A percentile compares a stretch with the other conserved stretches of the same genome.
phyloP scores from a whole-genome alignment of 2,888 invertebrate species.

The Glaucopsyche alexis region DNA sequence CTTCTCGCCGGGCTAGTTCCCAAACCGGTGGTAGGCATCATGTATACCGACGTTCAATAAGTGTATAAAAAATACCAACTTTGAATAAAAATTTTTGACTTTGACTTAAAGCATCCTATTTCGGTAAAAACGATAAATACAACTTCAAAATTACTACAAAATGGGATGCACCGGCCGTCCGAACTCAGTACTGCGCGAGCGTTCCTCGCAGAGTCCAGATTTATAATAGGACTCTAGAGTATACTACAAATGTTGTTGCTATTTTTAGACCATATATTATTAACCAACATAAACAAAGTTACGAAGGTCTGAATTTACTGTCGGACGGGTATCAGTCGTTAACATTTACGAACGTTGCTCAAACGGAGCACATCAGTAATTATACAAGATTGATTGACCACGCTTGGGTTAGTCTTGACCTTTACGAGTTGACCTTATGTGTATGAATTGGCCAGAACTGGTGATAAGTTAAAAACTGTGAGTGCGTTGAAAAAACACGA shows the following conservation, averaged over 20 bases:
- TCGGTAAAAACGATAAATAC: too few species aligned
- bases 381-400: slow-evolving; percentile 36
- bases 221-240: too few species aligned
- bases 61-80: too few species aligned
- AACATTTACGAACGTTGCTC: slow-evolving; percentile 11
- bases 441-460: background rate
- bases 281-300: slow-evolving; percentile 6
- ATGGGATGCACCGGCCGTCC: too few species aligned
- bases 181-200: too few species aligned
- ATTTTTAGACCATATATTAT: background rate
- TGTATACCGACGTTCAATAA: too few species aligned
- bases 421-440: slow-evolving; percentile 32
- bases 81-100: too few species aligned
- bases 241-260: background rate
- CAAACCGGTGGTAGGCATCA: too few species aligned
- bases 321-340: slow-evolving; percentile 13
- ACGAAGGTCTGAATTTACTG: slow-evolving; percentile 16
- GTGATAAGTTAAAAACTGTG: background rate
- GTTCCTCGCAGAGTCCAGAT: too few species aligned
- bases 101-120: too few species aligned
- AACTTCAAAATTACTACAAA: too few species aligned
- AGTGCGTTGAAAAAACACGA: background rate
- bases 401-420: slow-evolving; percentile 37
- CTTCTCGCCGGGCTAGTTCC: too few species aligned
- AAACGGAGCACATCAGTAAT: slow-evolving; percentile 34